A percentile compares a stretch with the other conserved stretches of the same genome.
Conservation (phyloP, 2,113 vertebrate genomes). For the Phycodurus eques region DNA sequence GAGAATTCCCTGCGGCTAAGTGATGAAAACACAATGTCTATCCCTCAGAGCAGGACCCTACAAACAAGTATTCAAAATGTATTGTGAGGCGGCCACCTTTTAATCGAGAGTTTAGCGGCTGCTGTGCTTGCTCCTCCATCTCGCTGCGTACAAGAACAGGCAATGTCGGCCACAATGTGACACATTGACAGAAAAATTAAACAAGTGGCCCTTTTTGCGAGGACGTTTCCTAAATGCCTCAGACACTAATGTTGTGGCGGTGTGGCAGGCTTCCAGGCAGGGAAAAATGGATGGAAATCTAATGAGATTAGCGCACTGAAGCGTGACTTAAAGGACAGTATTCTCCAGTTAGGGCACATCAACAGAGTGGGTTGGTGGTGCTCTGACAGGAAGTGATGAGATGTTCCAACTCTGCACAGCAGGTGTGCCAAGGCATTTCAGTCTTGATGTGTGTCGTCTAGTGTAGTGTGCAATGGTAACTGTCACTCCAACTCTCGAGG, state of each 20-base stretch:
- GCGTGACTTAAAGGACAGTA: constrained; percentile 18
- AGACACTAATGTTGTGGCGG: constrained; percentile 35
- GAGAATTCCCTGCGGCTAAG: constrained; percentile 22
- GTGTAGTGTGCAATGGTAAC: background rate
- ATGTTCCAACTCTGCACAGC: constrained; percentile 11
- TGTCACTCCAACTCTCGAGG: background rate
- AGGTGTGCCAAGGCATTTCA: background rate
- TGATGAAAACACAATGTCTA: constrained; percentile 26
- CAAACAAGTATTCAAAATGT: constrained; percentile 7
- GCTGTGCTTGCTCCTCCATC: background rate
- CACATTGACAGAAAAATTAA: background rate
- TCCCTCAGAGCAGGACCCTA: constrained; percentile 16
- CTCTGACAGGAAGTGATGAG: constrained; percentile 20
- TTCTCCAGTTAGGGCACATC: constrained; percentile 16
- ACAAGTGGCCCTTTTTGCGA: constrained; percentile 5
- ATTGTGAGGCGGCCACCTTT: constrained; percentile 2
- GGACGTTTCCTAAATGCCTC: constrained; percentile 28
- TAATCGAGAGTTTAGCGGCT: constrained; percentile 10
- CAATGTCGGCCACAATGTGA: background rate
- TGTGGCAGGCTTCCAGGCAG: constrained; percentile 39
- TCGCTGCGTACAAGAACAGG: background rate
- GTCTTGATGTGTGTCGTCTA: background rate
- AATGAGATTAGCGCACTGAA: constrained; percentile 50
- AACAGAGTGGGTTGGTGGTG: constrained; percentile 12
- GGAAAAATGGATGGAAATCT: constrained; percentile 55